Evolutionary conservation across 2,888 invertebrate genomes (phyloP).

Genomic region (Agonopterix heracliana): DNA sequence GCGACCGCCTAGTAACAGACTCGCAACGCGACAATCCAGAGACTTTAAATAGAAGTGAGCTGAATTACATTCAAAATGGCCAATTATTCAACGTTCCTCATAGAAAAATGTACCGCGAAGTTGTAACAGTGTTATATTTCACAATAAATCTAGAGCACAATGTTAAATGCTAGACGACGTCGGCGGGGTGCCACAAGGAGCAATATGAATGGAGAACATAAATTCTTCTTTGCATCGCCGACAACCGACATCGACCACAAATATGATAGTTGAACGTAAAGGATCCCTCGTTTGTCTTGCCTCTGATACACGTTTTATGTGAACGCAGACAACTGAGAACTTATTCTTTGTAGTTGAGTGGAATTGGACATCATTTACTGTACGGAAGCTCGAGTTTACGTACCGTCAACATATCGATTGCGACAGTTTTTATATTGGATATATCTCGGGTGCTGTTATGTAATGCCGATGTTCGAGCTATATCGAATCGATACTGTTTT

Average conservation of each 20-base stretch:
- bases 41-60: no score
- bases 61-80: no score
- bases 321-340: not conserved
- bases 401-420: no score
- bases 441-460: no score
- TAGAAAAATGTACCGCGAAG: conserved; percentile 18
- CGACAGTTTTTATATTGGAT: no score
- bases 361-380: no score
- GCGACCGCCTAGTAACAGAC: no score
- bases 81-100: conserved; percentile 9
- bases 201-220: conserved; percentile 38
- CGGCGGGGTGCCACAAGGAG: conserved; percentile 9
- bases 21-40: no score
- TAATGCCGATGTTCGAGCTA: no score
- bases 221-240: conserved; percentile 49
- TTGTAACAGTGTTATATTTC: conserved; percentile 25
- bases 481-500: no score
- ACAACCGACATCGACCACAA: conserved; percentile 33
- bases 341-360: no score
- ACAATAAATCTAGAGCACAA: conserved; percentile 36
- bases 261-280: conserved; percentile 33
- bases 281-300: conserved; percentile 22
- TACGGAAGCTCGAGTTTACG: no score
- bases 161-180: conserved; percentile 20
- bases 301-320: conserved; percentile 5